phyloP scores from a whole-genome alignment of 2,113 vertebrate species.

The Oxyura jamaicensis region DNA sequence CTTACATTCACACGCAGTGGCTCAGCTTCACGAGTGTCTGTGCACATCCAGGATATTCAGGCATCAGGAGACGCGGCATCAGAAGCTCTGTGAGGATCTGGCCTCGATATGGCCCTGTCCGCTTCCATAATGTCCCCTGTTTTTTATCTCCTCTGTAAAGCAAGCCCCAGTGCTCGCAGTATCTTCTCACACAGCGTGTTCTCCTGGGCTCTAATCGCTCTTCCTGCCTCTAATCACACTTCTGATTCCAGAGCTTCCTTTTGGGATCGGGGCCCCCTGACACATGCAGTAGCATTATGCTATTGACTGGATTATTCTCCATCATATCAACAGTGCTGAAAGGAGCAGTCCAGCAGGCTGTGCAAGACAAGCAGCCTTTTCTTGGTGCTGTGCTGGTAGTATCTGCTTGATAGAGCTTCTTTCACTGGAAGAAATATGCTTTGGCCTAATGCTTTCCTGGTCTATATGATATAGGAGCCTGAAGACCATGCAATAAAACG shows the following conservation, averaged over 20 bases:
- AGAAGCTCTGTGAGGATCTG: slow-evolving; percentile 26
- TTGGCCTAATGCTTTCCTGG: not conserved
- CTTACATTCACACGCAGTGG: not conserved
- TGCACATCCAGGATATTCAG: not conserved
- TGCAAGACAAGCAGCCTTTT: not conserved
- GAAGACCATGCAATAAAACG: not conserved
- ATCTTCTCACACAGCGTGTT: not conserved
- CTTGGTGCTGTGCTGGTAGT: not conserved
- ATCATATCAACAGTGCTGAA: not conserved
- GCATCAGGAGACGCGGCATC: not conserved
- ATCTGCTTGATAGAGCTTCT: not conserved
- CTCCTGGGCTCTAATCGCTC: slow-evolving; percentile 4
- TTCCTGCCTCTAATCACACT: slow-evolving; percentile 44
- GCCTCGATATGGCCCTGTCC: not conserved
- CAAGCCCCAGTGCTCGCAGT: not conserved
- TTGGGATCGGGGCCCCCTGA: not conserved
- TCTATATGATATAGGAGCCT: accelerated
- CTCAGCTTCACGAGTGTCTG: not conserved
- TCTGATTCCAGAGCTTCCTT: slow-evolving; percentile 35
- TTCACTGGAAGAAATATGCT: not conserved
- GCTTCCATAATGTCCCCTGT: not conserved
- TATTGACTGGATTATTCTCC: not conserved
- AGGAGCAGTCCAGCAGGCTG: not conserved
- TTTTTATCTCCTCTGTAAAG: slow-evolving; percentile 6
- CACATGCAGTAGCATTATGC: not conserved